These are phyloP conservation scores for Lasioglossum pauxillum DNA, from an alignment of 2,888 invertebrate genomes.

Conservation along the genomic window DNA sequence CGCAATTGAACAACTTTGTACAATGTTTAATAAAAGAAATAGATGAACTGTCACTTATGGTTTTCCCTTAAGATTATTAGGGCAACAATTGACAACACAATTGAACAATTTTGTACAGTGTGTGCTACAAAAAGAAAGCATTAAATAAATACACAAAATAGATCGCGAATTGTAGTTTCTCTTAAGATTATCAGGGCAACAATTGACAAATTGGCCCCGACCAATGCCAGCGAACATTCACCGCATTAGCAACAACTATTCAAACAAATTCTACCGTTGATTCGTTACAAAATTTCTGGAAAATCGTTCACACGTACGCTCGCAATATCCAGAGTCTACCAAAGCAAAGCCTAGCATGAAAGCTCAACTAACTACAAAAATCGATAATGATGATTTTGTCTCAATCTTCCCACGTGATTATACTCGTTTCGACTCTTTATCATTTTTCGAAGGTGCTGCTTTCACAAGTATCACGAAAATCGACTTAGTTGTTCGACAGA, in stretches of 20 bases:
- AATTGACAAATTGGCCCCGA: not conserved
- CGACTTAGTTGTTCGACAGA: not conserved
- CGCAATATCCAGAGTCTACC: not conserved
- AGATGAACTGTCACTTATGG: not conserved
- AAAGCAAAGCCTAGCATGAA: constrained; percentile 10
- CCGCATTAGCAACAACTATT: not conserved
- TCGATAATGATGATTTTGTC: not conserved
- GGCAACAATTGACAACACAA: too few relatives aligned
- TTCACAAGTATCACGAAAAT: constrained; percentile 10
- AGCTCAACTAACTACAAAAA: not conserved
- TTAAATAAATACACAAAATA: too few relatives aligned
- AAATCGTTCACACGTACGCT: not conserved
- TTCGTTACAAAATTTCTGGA: constrained; percentile 1
- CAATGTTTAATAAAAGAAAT: not conserved
- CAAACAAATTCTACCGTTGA: constrained; percentile 19
- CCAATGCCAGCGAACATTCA: not conserved
- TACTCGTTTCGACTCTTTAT: constrained; percentile 20
- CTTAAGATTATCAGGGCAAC: not conserved
- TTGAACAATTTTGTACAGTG: too few relatives aligned
- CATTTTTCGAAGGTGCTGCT: not conserved
- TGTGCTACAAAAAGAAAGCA: too few relatives aligned
- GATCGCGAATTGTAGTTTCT: too few relatives aligned
- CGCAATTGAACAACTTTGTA: not conserved
- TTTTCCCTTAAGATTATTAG: not conserved
- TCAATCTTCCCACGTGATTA: constrained; percentile 24